Evolutionary conservation across 2,113 vertebrate species (phyloP).

Genomic region (Hippocampus zosterae): DNA sequence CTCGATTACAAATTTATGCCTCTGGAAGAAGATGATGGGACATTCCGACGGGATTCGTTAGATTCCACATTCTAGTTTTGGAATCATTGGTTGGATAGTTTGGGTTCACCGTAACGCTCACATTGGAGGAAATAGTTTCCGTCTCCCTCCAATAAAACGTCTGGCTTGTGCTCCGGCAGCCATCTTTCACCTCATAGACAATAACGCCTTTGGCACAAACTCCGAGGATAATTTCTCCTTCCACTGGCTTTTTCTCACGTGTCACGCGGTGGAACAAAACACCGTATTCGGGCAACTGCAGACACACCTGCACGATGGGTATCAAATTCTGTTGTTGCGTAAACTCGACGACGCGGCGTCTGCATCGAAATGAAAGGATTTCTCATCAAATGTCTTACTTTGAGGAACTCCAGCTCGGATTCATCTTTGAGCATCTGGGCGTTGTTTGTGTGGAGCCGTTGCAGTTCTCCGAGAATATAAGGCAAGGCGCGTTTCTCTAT

Average conservation of each 20-base stretch:
- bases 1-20: slow-evolving; percentile 81
- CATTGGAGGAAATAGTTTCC: slow-evolving; percentile 79
- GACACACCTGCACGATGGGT: slow-evolving; percentile 68
- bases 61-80: too few species aligned
- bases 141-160: slow-evolving; percentile 84
- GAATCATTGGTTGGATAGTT: background rate
- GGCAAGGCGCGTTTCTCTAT: slow-evolving; percentile 79
- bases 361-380: background rate
- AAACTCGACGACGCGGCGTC: background rate
- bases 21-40: slow-evolving; percentile 56
- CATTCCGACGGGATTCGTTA: background rate
- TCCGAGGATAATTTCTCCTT: slow-evolving; percentile 77
- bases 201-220: slow-evolving; percentile 85
- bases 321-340: background rate
- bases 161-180: slow-evolving; percentile 70
- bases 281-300: slow-evolving; percentile 84
- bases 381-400: slow-evolving; percentile 58
- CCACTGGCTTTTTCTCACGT: slow-evolving; percentile 76
- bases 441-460: slow-evolving; percentile 74
- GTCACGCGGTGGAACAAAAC: slow-evolving; percentile 76
- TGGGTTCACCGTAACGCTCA: slow-evolving; percentile 58
- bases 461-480: slow-evolving; percentile 72
- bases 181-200: slow-evolving; percentile 80
- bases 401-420: slow-evolving; percentile 83
- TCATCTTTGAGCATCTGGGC: slow-evolving; percentile 72